phyloP scores from a whole-genome alignment of 2,888 invertebrate species.

The Esperia sulphurella region DNA sequence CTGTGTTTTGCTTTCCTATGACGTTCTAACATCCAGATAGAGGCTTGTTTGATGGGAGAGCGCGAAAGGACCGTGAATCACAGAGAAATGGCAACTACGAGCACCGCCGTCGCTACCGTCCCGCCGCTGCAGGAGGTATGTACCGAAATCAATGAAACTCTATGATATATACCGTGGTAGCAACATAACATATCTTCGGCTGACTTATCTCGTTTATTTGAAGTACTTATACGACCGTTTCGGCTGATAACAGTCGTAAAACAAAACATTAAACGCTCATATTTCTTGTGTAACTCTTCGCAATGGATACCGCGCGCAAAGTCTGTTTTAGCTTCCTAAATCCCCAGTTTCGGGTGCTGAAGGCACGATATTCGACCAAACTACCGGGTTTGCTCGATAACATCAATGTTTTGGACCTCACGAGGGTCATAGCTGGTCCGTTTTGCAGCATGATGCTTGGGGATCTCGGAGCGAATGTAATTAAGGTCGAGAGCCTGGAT shows the following conservation, averaged over 20 bases:
- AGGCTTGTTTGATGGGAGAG: conserved; percentile 59
- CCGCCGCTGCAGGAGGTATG: conserved; percentile 64
- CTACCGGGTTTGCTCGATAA: conserved; percentile 81
- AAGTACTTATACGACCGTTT: conserved; percentile 29
- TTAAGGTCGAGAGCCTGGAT: conserved; percentile 93
- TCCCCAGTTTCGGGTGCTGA: conserved; percentile 20
- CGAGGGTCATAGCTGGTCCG: conserved; percentile 95
- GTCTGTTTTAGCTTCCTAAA: conserved; percentile 24
- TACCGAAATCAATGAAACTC: conserved; percentile 6
- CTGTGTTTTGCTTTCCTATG: conserved; percentile 18
- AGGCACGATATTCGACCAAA: conserved; percentile 37
- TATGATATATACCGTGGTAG: conserved; percentile 9
- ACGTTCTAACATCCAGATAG: conserved; percentile 35
- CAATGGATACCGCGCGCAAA: conserved; percentile 31
- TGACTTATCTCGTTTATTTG: conserved; percentile 52
- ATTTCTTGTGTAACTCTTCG: conserved; percentile 19
- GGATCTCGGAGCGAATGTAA: conserved; percentile 94
- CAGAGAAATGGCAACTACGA: conserved; percentile 70
- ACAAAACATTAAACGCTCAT: conserved; percentile 5
- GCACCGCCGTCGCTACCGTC: conserved; percentile 63
- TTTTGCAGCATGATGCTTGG: conserved; percentile 96
- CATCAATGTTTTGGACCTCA: conserved; percentile 87
- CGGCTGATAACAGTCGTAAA: conserved; percentile 13
- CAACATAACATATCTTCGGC: conserved; percentile 1
- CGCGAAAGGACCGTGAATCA: conserved; percentile 31